A percentile compares a stretch with the other conserved stretches of the same genome.
Conservation (phyloP, 1,140 invertebrate genomes). For the Diprion similis region DNA sequence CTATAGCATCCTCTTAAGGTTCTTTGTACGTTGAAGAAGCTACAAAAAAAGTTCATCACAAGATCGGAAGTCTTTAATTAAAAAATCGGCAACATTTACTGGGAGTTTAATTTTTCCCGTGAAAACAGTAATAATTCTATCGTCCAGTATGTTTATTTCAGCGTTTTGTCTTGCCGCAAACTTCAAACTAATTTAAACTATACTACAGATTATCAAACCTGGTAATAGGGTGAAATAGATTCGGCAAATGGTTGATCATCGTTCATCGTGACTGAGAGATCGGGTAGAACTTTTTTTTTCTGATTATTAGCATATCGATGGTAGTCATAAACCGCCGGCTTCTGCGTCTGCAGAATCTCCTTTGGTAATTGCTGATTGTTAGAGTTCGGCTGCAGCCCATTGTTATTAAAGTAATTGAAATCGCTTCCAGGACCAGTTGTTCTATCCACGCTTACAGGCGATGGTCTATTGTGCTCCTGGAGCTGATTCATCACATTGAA, state of each 20-base stretch:
- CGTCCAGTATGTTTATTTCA: no score
- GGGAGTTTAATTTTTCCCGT: no score
- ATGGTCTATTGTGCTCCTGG: constrained; percentile 35
- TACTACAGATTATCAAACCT: neutral
- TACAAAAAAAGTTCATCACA: no score
- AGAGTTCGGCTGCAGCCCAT: neutral
- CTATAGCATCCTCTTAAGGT: no score
- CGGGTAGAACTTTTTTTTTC: neutral
- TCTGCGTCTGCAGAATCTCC: neutral
- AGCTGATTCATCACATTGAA: constrained; percentile 43
- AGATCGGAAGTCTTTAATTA: no score
- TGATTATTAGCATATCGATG: neutral
- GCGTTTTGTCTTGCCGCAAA: no score
- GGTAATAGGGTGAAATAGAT: neutral
- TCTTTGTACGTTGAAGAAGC: no score
- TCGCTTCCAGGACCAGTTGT: neutral
- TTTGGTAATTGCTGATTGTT: no score
- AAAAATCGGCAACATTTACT: no score
- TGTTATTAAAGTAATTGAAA: neutral
- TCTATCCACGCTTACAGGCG: neutral
- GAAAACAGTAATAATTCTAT: no score
- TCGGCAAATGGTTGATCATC: neutral
- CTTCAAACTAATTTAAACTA: no score
- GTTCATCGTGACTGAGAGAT: neutral
- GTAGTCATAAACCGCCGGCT: neutral